Evolutionary conservation across 2,888 invertebrate species (phyloP).

Genomic region (Penaeus monodon): DNA sequence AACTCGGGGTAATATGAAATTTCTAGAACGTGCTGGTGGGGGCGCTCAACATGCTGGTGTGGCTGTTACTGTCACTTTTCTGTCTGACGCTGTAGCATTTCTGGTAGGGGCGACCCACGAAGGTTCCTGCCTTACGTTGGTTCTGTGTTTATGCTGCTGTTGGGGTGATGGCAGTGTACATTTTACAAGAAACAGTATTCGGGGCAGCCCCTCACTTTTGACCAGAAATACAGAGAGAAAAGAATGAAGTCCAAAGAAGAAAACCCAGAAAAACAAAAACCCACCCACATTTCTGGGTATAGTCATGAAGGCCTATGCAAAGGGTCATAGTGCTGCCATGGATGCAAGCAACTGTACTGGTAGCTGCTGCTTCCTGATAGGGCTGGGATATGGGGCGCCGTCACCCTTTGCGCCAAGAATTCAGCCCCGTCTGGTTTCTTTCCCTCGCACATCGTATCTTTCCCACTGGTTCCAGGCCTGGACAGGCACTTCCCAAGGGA

Average conservation of each 20-base stretch:
- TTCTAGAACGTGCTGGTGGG: slow-evolving; percentile 74
- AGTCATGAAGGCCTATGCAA: slow-evolving; percentile 25
- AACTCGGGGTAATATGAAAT: slow-evolving; percentile 68
- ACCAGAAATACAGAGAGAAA: slow-evolving; percentile 71
- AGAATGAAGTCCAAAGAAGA: slow-evolving; percentile 66
- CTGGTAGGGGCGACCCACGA: slow-evolving; percentile 83
- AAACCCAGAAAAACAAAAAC: slow-evolving; percentile 72
- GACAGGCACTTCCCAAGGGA: slow-evolving; percentile 77
- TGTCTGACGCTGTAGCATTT: slow-evolving; percentile 85
- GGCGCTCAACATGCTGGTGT: slow-evolving; percentile 85
- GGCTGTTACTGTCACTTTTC: slow-evolving; percentile 85
- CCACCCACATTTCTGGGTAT: neutral
- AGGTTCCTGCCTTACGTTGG: slow-evolving; percentile 83
- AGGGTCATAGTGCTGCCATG: slow-evolving; percentile 34
- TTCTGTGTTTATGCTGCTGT: slow-evolving; percentile 87
- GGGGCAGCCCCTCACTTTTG: slow-evolving; percentile 82
- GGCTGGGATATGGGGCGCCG: slow-evolving; percentile 68
- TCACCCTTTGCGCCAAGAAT: slow-evolving; percentile 67
- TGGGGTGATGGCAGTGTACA: slow-evolving; percentile 81
- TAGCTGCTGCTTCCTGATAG: slow-evolving; percentile 28
- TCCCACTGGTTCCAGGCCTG: slow-evolving; percentile 74
- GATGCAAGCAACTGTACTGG: slow-evolving; percentile 73
- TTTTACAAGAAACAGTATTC: slow-evolving; percentile 84
- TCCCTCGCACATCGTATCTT: slow-evolving; percentile 80
- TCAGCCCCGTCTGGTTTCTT: slow-evolving; percentile 77